Evolutionary conservation across 2,888 invertebrate genomes (phyloP).

Genomic region (Xestia c-nigrum): DNA sequence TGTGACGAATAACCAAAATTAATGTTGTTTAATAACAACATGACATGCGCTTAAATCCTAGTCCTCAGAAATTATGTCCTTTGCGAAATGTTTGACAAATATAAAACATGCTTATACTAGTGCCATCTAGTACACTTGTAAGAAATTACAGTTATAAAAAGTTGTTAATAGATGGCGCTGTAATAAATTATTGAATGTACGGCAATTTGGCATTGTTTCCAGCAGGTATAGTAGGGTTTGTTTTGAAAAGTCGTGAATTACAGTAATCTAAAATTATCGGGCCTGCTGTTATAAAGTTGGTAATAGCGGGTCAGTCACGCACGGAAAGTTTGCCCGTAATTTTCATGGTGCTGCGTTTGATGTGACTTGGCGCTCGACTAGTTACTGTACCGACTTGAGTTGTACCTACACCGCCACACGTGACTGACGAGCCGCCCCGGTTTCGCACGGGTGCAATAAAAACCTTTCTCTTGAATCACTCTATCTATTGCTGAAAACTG

Average conservation of each 20-base stretch:
- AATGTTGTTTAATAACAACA: slow-evolving; percentile 35
- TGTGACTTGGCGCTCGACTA: slow-evolving; percentile 19
- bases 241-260: slow-evolving; percentile 34
- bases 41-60: slow-evolving; percentile 2
- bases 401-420: neutral
- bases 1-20: slow-evolving; percentile 30
- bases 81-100: slow-evolving; percentile 17
- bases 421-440: no score
- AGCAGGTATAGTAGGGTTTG: slow-evolving; percentile 1
- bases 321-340: slow-evolving; percentile 66
- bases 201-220: slow-evolving; percentile 36
- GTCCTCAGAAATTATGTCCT: slow-evolving; percentile 24
- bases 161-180: slow-evolving; percentile 49
- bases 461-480: no score
- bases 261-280: slow-evolving; percentile 43
- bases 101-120: neutral
- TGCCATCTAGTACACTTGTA: slow-evolving; percentile 41
- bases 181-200: neutral
- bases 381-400: neutral
- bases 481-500: no score
- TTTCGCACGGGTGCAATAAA: no score
- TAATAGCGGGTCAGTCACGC: slow-evolving; percentile 66
- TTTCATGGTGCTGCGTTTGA: slow-evolving; percentile 60
- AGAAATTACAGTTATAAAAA: slow-evolving; percentile 19
- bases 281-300: slow-evolving; percentile 54